Evolutionary conservation across 2,113 vertebrate genomes (phyloP).

Genomic region (Ochotona princeps): DNA sequence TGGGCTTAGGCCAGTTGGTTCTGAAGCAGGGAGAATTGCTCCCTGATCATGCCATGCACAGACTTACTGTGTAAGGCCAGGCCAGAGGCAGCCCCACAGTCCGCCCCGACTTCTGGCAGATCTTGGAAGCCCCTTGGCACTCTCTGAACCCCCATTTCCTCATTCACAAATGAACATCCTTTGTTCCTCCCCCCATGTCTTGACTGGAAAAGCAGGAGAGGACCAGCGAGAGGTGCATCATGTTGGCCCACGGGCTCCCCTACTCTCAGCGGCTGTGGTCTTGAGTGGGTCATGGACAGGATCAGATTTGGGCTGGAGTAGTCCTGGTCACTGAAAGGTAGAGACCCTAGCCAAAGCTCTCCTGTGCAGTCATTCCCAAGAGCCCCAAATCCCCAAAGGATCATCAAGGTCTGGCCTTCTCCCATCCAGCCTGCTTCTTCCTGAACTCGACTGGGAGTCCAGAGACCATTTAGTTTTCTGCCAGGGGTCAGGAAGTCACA

Average conservation of each 20-base stretch:
- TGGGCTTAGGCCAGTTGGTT: background rate
- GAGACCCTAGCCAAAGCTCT: background rate
- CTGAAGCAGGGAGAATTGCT: conserved; percentile 4
- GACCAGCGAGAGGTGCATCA: background rate
- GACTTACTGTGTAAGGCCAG: background rate
- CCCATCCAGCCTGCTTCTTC: background rate
- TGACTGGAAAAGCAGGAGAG: background rate
- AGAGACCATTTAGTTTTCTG: background rate
- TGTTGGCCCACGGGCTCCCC: background rate
- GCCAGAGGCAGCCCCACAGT: background rate
- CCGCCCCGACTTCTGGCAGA: background rate
- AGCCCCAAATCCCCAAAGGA: background rate
- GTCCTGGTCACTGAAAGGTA: background rate
- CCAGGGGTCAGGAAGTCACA: background rate
- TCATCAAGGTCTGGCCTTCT: background rate
- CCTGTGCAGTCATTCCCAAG: background rate
- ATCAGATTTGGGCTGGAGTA: background rate
- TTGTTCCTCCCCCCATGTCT: background rate
- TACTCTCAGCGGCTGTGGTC: background rate
- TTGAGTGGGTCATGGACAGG: background rate
- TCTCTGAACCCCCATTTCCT: conserved; percentile 26
- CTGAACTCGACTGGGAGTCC: background rate
- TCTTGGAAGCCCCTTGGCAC: background rate
- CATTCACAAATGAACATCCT: background rate
- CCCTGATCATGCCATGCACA: background rate